Evolutionary conservation across 92 coral and sea anemone genomes (phyloP).

Genomic region (Hydrozoanthus gracilis): DNA sequence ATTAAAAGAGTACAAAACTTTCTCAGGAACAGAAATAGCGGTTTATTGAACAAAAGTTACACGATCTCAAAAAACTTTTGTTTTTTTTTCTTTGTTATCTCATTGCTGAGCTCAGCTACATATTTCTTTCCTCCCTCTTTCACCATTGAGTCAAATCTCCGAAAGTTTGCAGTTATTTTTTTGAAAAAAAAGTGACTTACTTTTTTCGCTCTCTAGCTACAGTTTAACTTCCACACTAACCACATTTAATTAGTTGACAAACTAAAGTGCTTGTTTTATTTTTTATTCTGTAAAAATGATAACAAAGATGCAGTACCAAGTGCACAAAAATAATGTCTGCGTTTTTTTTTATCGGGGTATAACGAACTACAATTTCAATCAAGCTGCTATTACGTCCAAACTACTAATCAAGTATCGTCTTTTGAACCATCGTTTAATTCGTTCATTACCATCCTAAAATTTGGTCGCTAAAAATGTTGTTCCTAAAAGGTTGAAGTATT

Average conservation of each 20-base stretch:
- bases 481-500: background rate
- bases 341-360: slow-evolving; percentile 5
- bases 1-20: background rate
- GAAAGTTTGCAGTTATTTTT: slow-evolving; percentile 2
- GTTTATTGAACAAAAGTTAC: background rate
- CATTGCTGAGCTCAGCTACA: background rate
- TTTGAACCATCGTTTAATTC: background rate
- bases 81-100: background rate
- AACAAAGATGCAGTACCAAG: background rate
- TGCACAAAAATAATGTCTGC: slow-evolving; percentile 2
- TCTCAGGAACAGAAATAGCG: background rate
- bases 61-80: background rate
- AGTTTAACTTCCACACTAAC: background rate
- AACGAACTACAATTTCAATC: background rate
- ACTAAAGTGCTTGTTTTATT: background rate
- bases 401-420: slow-evolving; percentile 6
- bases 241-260: background rate
- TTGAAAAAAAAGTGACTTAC: background rate
- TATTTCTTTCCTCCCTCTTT: background rate
- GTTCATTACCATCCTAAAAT: background rate
- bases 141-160: background rate
- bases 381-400: background rate
- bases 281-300: background rate
- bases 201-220: slow-evolving; percentile 2
- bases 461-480: background rate